A percentile compares a stretch with the other conserved stretches of the same genome.
These are phyloP conservation scores for Electrophaes corylata DNA, from an alignment of 2,888 invertebrate species.

Conservation along the genomic window DNA sequence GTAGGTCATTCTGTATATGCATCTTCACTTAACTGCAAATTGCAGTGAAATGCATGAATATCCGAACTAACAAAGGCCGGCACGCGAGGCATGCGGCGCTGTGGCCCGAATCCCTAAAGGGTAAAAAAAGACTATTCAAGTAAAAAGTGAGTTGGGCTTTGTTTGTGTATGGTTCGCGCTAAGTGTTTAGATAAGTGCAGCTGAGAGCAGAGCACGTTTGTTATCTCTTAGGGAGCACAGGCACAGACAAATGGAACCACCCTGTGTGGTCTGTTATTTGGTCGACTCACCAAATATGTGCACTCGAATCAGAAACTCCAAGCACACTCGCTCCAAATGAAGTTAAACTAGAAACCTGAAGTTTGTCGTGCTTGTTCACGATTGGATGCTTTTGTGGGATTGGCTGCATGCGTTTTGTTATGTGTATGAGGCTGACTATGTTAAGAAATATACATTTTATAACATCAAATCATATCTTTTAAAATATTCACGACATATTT, in stretches of 20 bases:
- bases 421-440: conserved; percentile 22
- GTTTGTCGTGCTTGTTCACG: conserved; percentile 26
- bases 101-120: conserved; percentile 67
- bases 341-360: conserved; percentile 37
- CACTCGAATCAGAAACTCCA: conserved; percentile 57
- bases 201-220: conserved; percentile 77
- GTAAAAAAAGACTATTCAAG: conserved; percentile 76
- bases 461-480: conserved; percentile 3
- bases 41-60: conserved; percentile 76
- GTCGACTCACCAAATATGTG: conserved; percentile 69
- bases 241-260: conserved; percentile 78
- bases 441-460: conserved; percentile 18
- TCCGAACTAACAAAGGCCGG: conserved; percentile 75
- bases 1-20: conserved; percentile 66
- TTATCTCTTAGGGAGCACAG: conserved; percentile 76
- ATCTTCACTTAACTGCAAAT: conserved; percentile 66
- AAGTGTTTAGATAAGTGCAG: conserved; percentile 84
- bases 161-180: conserved; percentile 79
- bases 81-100: conserved; percentile 73
- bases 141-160: conserved; percentile 80
- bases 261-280: conserved; percentile 80
- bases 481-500: conserved; percentile 12
- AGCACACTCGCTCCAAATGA: conserved; percentile 43
- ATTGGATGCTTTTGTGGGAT: conserved; percentile 20
- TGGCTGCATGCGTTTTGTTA: conserved; percentile 32